phyloP scores from a whole-genome alignment of 2,797 vertebrate species.

The Chelon labrosus region DNA sequence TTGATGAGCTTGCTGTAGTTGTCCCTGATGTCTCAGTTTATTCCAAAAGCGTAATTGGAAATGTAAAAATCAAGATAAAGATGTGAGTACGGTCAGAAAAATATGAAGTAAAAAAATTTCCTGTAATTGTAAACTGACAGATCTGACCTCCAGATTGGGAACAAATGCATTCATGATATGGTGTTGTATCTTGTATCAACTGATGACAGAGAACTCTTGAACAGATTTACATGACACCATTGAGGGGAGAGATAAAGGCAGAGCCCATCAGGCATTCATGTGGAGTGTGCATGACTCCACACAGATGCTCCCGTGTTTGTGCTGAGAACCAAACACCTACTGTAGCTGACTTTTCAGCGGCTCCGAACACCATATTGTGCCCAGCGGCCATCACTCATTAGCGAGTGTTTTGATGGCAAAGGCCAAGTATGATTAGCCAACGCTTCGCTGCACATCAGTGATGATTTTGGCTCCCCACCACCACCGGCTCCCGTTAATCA shows the following conservation, averaged over 20 bases:
- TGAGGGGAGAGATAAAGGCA: not conserved
- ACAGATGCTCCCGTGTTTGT: conserved; percentile 39
- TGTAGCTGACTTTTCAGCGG: conserved; percentile 47
- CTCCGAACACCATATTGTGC: conserved; percentile 49
- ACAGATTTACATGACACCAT: not conserved
- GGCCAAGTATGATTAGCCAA: conserved; percentile 69
- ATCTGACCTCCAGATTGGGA: not conserved
- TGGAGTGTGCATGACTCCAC: conserved; percentile 28
- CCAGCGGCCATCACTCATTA: conserved; percentile 65
- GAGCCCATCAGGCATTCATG: conserved; percentile 14
- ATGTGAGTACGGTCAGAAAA: not conserved
- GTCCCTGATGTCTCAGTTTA: conserved; percentile 26
- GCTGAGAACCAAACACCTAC: conserved; percentile 21
- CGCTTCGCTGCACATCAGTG: conserved; percentile 65
- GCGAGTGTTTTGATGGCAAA: conserved; percentile 63
- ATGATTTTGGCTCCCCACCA: conserved; percentile 60
- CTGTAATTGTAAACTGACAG: too few relatives aligned
- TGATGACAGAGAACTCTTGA: not conserved
- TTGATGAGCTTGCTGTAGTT: conserved; percentile 32
- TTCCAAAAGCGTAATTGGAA: conserved; percentile 18
- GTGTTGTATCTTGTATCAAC: conserved; percentile 7
- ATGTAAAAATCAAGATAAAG: conserved; percentile 3
- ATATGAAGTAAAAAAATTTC: not conserved
- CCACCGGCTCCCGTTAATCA: conserved; percentile 57
- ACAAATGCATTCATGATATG: conserved; percentile 5